A percentile compares a stretch with the other conserved stretches of the same genome.
Conservation (phyloP, 92 coral and sea anemone genomes). For the Blastomussa wellsi region DNA sequence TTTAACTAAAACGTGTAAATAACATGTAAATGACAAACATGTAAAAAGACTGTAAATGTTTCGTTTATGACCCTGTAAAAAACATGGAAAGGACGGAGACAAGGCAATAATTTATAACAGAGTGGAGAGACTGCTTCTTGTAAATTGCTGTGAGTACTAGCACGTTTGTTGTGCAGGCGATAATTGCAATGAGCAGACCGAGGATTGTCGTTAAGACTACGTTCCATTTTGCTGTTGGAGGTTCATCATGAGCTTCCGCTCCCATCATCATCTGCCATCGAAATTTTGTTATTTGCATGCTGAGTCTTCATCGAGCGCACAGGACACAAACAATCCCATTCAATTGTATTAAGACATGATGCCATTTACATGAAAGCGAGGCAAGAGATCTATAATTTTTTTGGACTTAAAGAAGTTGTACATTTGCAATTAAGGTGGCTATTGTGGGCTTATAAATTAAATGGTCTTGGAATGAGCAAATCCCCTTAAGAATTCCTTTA, state of each 20-base stretch:
- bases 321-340: neutral
- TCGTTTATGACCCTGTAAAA: too few species aligned
- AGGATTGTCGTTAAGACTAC: conserved; percentile 10
- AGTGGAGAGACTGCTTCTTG: conserved; percentile 26
- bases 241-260: neutral
- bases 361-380: neutral
- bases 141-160: conserved; percentile 23
- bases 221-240: conserved; percentile 40
- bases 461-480: too few species aligned
- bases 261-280: neutral
- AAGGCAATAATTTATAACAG: conserved; percentile 30
- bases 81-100: too few species aligned
- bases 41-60: too few species aligned
- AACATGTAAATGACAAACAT: too few species aligned
- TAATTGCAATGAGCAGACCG: conserved; percentile 17
- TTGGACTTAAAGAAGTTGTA: neutral
- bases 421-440: neutral
- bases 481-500: neutral
- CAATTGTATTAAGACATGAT: neutral
- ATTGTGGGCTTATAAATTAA: neutral
- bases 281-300: neutral
- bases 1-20: too few species aligned
- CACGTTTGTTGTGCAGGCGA: conserved; percentile 23
- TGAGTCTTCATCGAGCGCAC: neutral
- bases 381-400: neutral